Percentiles rank a stretch among this genome's conserved stretches.
Conservation (phyloP, 2,888 invertebrate species). For the Drosophila tripunctata region DNA sequence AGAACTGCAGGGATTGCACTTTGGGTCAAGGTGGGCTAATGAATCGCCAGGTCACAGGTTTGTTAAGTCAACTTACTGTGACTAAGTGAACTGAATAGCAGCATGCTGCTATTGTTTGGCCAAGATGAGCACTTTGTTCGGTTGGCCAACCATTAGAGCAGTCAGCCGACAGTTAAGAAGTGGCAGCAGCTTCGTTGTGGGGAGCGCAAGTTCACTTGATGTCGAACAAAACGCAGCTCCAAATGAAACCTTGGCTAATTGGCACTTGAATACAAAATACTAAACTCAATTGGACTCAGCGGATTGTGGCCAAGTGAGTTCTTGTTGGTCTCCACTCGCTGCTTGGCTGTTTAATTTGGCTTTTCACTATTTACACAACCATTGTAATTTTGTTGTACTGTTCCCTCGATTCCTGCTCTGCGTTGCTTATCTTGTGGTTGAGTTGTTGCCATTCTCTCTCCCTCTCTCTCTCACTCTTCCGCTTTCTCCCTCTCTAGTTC, state of each 20-base stretch:
- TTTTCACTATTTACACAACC: conserved; percentile 41
- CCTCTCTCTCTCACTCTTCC: background rate
- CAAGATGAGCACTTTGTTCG: conserved; percentile 36
- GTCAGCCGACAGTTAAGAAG: background rate
- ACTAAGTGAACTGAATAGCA: conserved; percentile 38
- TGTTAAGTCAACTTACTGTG: conserved; percentile 9
- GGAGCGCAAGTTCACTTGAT: conserved; percentile 14
- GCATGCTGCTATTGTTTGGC: conserved; percentile 34
- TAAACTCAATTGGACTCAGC: conserved; percentile 53
- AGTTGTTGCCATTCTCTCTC: conserved; percentile 23
- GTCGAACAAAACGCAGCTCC: conserved; percentile 39
- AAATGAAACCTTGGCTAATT: conserved; percentile 66
- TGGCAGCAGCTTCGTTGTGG: background rate
- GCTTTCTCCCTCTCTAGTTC: background rate
- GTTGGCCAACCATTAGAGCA: conserved; percentile 12
- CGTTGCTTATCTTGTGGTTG: conserved; percentile 6
- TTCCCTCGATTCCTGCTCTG: background rate
- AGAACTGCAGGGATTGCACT: conserved; percentile 27
- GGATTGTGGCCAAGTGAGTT: conserved; percentile 26
- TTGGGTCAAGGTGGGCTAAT: background rate
- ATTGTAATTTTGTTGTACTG: conserved; percentile 44
- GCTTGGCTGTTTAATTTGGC: conserved; percentile 43
- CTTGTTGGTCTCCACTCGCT: conserved; percentile 9
- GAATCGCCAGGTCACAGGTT: background rate
- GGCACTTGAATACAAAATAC: conserved; percentile 67